These are phyloP conservation scores for Oligia fasciuncula DNA, from an alignment of 2,888 invertebrate species.

Conservation along the genomic window DNA sequence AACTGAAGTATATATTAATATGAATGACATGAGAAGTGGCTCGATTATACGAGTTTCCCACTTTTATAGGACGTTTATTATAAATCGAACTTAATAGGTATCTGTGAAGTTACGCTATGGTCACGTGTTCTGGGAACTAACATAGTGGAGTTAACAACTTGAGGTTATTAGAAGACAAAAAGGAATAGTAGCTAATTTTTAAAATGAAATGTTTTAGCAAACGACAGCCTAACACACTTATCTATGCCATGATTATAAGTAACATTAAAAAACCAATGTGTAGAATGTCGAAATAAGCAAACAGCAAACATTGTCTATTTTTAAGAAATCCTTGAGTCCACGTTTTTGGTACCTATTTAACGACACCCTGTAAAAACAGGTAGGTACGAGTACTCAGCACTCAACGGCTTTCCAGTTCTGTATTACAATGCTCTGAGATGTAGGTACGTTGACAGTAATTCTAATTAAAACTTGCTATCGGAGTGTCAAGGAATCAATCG, in stretches of 20 bases:
- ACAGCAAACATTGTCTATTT: neutral
- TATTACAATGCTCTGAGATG: slow-evolving; percentile 1
- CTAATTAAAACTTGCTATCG: neutral
- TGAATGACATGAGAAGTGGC: slow-evolving; percentile 33
- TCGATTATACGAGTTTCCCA: slow-evolving; percentile 28
- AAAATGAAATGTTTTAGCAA: neutral
- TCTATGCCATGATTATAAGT: neutral
- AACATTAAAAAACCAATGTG: neutral
- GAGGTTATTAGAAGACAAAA: neutral
- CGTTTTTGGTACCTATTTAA: neutral
- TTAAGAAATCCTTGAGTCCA: neutral
- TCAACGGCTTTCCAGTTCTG: neutral
- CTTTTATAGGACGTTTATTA: slow-evolving; percentile 31
- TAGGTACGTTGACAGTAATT: neutral
- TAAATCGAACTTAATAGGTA: slow-evolving; percentile 8
- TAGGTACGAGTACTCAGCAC: neutral
- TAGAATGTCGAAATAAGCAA: neutral
- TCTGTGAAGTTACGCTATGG: slow-evolving; percentile 32
- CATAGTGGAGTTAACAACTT: neutral
- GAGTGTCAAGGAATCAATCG: neutral
- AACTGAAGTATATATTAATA: slow-evolving; percentile 44
- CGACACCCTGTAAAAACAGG: neutral
- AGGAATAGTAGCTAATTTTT: neutral
- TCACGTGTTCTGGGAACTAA: slow-evolving; percentile 3
- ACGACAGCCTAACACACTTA: neutral